Evolutionary conservation across 2,888 invertebrate species (phyloP).

Genomic region (Cremastinae sp.): DNA sequence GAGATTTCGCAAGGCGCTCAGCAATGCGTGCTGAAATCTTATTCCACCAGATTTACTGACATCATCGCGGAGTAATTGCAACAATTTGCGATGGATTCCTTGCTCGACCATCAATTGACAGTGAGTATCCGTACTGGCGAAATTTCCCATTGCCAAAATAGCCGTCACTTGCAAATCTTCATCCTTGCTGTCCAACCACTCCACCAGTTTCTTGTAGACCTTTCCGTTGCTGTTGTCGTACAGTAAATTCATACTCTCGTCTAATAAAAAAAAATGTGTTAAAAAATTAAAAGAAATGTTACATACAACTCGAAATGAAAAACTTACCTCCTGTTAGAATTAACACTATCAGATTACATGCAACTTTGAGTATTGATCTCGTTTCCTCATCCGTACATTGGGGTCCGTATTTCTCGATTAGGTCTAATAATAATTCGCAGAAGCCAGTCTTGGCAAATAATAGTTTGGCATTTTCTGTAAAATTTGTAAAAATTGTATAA

Average conservation of each 20-base stretch:
- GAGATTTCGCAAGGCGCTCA: constrained; percentile 90
- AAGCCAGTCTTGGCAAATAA: constrained; percentile 88
- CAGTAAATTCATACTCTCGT: constrained; percentile 92
- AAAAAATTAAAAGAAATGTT: neutral
- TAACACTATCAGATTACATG: constrained; percentile 92
- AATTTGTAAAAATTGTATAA: too few species aligned
- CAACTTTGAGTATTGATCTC: constrained; percentile 88
- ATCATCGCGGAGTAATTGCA: constrained; percentile 78
- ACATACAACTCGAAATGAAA: too few species aligned
- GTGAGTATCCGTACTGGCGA: constrained; percentile 92
- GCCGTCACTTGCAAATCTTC: constrained; percentile 91
- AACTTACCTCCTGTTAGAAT: constrained; percentile 92
- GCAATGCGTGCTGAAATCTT: constrained; percentile 86
- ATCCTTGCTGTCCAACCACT: constrained; percentile 89
- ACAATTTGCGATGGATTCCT: constrained; percentile 86
- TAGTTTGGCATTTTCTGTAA: constrained; percentile 88
- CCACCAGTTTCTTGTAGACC: constrained; percentile 87
- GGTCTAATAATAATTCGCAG: constrained; percentile 87
- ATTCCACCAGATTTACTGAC: constrained; percentile 68
- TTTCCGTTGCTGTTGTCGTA: constrained; percentile 88
- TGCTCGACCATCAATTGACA: constrained; percentile 91
- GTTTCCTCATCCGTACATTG: constrained; percentile 85
- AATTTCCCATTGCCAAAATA: constrained; percentile 93
- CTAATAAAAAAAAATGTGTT: constrained; percentile 80
- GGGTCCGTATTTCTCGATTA: constrained; percentile 87